Base-by-base conservation (phyloP, 2,888 invertebrate genomes). In the Furcula furcula region DNA sequence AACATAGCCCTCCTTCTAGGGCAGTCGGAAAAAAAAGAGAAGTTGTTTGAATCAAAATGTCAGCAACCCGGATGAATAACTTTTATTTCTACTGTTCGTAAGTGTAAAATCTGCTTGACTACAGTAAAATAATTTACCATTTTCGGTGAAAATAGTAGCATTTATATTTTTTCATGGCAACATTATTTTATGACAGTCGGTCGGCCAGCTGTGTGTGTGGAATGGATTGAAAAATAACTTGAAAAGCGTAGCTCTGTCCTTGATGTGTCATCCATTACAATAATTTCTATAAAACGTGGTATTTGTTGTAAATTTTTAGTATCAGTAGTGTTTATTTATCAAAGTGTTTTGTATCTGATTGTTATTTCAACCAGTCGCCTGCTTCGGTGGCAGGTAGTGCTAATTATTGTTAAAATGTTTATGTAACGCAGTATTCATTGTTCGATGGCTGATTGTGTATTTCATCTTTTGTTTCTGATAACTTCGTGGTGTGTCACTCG, bases 171-270 rank as follows among this genome's bases (percentile, higher is more conserved):
- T 36, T 10, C 29, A 50, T 76, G 78, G 86, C 81, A 86, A 84
- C 81, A 84, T 64, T 69, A 35, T 48, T 50, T 30, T 53, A 57
- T 84, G 85, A 84, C 85, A 84, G 79, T 65, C 70, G 75, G 83
- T 81, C 85, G 85, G 85, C 82, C 85, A 86, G 85, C 86, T 84
- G 84, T 78, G 76, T 84, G 84, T 78, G 76, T 74, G 57, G 68
- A 76, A 65, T 76, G 65, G 67, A 73, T 75, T 79, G 79, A 83
- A 86, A 84, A 84, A 83, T 84, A 83, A 70, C 65, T 78, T 70
- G 66, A 70, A 73, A 76, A 77, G 58, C 68, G 60, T 69, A 74
- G 61, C 63, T 68, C 71, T 76, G 81, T 79, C 83, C 80, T 86
- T 84, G 86, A 77, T 84, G 82, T 85, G 87, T 87, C 87, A 85